Conservation (phyloP, 2,888 invertebrate species). For the Brachyopa scutellaris region DNA sequence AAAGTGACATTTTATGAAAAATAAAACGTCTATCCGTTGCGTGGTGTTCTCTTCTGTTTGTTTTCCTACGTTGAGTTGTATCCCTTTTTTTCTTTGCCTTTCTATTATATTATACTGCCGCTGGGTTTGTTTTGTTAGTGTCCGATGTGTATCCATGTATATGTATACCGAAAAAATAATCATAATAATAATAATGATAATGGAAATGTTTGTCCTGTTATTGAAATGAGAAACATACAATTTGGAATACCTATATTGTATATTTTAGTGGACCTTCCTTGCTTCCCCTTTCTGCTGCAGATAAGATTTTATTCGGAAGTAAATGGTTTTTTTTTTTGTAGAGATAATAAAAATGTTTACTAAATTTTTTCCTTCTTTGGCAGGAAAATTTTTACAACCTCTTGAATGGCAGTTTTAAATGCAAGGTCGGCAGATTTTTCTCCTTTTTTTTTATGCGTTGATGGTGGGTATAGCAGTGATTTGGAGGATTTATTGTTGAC, state of each 20-base stretch:
- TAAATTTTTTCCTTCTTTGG: not conserved
- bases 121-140: not conserved
- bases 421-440: not conserved
- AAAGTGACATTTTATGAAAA: conserved; percentile 66
- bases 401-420: conserved; percentile 2
- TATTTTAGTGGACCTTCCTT: not conserved
- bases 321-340: not conserved
- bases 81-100: conserved; percentile 27
- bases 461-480: no score
- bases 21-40: conserved; percentile 35
- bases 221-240: conserved; percentile 49
- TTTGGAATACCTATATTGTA: conserved; percentile 6
- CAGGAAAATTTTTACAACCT: conserved; percentile 11
- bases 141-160: conserved; percentile 3
- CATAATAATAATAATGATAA: conserved; percentile 51
- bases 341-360: conserved; percentile 20
- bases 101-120: conserved; percentile 11
- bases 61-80: conserved; percentile 14
- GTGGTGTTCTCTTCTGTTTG: conserved; percentile 22
- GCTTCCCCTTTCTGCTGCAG: not conserved
- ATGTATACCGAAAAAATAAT: conserved; percentile 5
- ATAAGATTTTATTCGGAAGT: not conserved
- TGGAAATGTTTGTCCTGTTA: conserved; percentile 53
- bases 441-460: not conserved
- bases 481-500: not conserved